Percentiles rank a stretch among this genome's conserved stretches.
Evolutionary conservation across 1,140 invertebrate species (phyloP).

Genomic region (Druon quercuslanigerum): DNA sequence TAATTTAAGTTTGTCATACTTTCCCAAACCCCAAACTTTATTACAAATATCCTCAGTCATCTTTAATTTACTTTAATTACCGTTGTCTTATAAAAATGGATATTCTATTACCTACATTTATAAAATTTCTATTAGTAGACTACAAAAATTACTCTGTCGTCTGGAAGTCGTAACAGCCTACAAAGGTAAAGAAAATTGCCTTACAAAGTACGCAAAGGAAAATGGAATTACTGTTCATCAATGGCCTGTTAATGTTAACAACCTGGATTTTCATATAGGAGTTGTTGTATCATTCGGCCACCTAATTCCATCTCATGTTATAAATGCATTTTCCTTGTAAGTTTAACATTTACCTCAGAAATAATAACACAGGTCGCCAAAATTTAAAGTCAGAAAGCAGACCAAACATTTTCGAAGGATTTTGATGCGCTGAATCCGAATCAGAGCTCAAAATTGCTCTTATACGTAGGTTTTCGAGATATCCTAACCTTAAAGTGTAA

Average conservation of each 20-base stretch:
- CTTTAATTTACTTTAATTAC: too few relatives aligned
- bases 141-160: conserved; percentile 48
- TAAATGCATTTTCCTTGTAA: conserved; percentile 80
- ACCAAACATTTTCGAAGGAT: too few relatives aligned
- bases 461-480: too few relatives aligned
- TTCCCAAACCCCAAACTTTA: too few relatives aligned
- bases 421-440: too few relatives aligned
- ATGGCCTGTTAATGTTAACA: conserved; percentile 76
- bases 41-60: too few relatives aligned
- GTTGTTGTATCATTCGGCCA: conserved; percentile 85
- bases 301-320: conserved; percentile 80
- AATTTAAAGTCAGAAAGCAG: too few relatives aligned
- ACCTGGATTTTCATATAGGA: conserved; percentile 78
- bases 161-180: conserved; percentile 80
- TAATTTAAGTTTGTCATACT: too few relatives aligned
- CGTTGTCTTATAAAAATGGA: too few relatives aligned
- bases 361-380: too few relatives aligned
- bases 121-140: conserved; percentile 49
- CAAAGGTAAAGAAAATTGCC: conserved; percentile 74
- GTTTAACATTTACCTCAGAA: conserved; percentile 50
- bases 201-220: conserved; percentile 75
- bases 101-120: neutral
- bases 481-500: too few relatives aligned
- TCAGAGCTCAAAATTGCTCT: too few relatives aligned
- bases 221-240: conserved; percentile 74